Percentiles rank a stretch among this genome's conserved stretches.
Evolutionary conservation across 1,140 invertebrate species (phyloP).

Genomic region (Archivesica marissinica): DNA sequence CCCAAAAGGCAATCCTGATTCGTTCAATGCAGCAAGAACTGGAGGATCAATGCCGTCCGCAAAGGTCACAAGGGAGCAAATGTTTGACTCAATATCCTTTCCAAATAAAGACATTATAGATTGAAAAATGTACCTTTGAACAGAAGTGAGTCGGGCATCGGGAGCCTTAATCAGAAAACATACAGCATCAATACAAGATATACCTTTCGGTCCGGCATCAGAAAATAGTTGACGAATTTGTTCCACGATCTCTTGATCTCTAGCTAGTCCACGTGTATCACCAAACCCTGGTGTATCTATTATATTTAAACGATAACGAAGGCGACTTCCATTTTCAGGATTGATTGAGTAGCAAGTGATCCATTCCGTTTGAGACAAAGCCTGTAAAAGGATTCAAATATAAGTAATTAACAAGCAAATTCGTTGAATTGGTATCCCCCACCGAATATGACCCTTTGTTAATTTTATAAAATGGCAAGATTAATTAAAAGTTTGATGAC

Average conservation of each 20-base stretch:
- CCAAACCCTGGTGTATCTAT: conserved; percentile 57
- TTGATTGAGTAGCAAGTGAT: conserved; percentile 60
- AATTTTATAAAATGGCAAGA: not conserved
- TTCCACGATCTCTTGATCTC: conserved; percentile 50
- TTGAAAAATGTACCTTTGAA: conserved; percentile 66
- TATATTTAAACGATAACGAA: conserved; percentile 34
- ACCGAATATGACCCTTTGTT: not conserved
- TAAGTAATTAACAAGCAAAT: not conserved
- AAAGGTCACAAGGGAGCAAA: conserved; percentile 66
- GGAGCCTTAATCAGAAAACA: conserved; percentile 50
- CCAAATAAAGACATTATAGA: conserved; percentile 68
- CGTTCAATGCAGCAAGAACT: conserved; percentile 50
- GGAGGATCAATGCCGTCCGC: conserved; percentile 53
- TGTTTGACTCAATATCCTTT: conserved; percentile 67
- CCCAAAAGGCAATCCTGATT: conserved; percentile 34
- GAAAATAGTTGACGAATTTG: conserved; percentile 59
- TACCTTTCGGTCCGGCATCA: conserved; percentile 5
- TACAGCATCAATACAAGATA: conserved; percentile 64
- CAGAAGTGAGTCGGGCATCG: conserved; percentile 29
- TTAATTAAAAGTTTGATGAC: not conserved
- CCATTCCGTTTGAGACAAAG: conserved; percentile 51
- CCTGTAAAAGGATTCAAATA: no score
- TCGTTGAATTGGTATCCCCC: not conserved
- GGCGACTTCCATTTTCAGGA: not conserved
- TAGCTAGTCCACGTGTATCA: conserved; percentile 60